Evolutionary conservation across 2,888 invertebrate genomes (phyloP), one percentile per base, ranked within the genome.

Genomic region (Baronia brevicornis): DNA sequence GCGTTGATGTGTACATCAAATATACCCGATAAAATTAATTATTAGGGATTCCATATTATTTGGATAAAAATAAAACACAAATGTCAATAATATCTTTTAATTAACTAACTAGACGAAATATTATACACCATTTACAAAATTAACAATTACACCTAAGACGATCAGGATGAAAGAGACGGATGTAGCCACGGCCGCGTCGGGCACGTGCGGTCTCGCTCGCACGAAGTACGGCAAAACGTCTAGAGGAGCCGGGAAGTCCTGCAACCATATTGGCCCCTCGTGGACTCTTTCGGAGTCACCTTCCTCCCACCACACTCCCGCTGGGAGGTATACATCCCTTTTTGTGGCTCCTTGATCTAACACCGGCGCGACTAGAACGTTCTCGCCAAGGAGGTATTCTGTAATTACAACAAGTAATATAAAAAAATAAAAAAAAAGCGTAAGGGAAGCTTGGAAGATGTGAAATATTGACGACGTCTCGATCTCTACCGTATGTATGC

Each of bases 341-440:
- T 73, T 58, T 0, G 55, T 69, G 0, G 88, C 87, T 0, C 88
- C 88, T 65, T 90, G 80, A 18, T 74, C 71, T 5, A 94, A 51
- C 0, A 96, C 86, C 1, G 95, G 95, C 0, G 95, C 95, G 0
- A 91, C 91, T 31, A 96, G 69, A 20, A 94, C 87, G 28, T 86
- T 82, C 46, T 93, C 91, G 2, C 94, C 95, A 5, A 96, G 80
- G 10, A 95, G 75, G 57, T 88, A 96, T 68, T 94, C 94, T 94
- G 77, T 5, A 79, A 61, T 13, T 7, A n/a, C n/a, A n/a, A n/a
- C n/a, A n/a, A n/a, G n/a, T n/a, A n/a, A n/a, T n/a, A n/a, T n/a
- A n/a, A n/a, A n/a, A n/a, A n/a, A n/a, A n/a, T n/a, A n/a, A n/a
- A n/a, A n/a, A n/a, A n/a, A n/a, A n/a, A n/a, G n/a, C n/a, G n/a